A percentile compares a stretch with the other conserved stretches of the same genome.
Conservation (phyloP, 1,140 invertebrate species). For the Adelges cooleyi region DNA sequence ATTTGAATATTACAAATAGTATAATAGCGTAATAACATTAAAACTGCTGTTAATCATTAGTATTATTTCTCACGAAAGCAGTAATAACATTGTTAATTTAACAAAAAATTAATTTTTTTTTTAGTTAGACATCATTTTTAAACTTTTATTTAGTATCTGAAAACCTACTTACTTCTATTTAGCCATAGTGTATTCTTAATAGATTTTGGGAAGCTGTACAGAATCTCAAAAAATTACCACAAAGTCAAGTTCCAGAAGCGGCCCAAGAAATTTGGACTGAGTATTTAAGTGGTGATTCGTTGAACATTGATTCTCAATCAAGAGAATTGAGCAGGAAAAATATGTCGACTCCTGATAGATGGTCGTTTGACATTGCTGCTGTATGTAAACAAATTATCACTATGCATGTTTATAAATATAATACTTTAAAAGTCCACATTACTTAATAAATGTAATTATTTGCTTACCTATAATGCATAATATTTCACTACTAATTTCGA, state of each 20-base stretch:
- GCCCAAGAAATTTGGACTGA: constrained; percentile 91
- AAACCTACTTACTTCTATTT: no score
- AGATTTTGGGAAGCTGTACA: constrained; percentile 97
- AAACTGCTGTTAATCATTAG: no score
- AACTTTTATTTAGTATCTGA: no score
- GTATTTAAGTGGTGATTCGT: constrained; percentile 84
- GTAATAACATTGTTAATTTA: no score
- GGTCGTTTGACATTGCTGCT: constrained; percentile 94
- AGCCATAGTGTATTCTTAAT: not conserved
- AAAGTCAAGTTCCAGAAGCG: constrained; percentile 70
- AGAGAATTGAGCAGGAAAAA: constrained; percentile 67
- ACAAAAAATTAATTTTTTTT: no score
- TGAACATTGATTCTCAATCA: constrained; percentile 91
- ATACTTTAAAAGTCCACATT: no score
- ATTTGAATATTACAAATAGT: no score
- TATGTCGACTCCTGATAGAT: constrained; percentile 69
- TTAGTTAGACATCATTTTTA: no score
- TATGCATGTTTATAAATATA: constrained; percentile 24
- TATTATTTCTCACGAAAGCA: no score
- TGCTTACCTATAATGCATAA: not conserved
- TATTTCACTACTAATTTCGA: not conserved
- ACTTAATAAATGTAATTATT: not conserved
- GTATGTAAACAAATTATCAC: constrained; percentile 44
- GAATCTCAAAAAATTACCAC: constrained; percentile 74
- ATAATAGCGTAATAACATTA: no score